Conservation (phyloP, 1,140 invertebrate species). For the Drosophila nasuta region DNA sequence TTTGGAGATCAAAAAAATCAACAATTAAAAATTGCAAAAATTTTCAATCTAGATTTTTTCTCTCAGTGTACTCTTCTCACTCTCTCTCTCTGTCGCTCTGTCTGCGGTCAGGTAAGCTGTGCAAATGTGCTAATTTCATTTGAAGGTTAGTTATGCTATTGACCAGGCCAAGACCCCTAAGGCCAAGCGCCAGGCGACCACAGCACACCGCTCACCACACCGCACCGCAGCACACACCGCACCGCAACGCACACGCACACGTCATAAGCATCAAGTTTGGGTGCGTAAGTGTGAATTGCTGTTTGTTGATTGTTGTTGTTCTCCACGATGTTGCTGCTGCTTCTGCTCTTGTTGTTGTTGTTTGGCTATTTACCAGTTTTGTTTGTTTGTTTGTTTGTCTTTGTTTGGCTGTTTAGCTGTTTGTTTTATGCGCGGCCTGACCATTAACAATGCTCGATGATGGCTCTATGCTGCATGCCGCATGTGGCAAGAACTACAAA, state of each 20-base stretch:
- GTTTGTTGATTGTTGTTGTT: constrained; percentile 66
- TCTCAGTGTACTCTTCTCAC: not conserved
- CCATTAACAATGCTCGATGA: constrained; percentile 70
- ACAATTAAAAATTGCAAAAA: no score
- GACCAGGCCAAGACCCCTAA: constrained; percentile 51
- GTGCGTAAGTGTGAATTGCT: constrained; percentile 81
- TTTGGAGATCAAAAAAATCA: no score
- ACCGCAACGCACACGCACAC: constrained; percentile 47
- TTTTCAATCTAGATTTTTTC: no score
- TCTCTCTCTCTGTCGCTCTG: not conserved
- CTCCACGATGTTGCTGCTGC: no score
- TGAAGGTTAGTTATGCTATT: constrained; percentile 80
- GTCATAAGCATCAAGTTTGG: constrained; percentile 70
- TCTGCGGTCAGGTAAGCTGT: constrained; percentile 72
- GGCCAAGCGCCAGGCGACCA: constrained; percentile 9
- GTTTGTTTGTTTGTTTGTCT: constrained; percentile 46
- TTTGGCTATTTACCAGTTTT: constrained; percentile 47
- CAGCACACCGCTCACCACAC: constrained; percentile 33
- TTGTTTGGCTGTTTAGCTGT: constrained; percentile 58
- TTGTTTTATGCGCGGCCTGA: constrained; percentile 64
- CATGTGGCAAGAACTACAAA: constrained; percentile 41
- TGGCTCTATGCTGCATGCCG: constrained; percentile 61
- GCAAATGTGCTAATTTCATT: constrained; percentile 80
- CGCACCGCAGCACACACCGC: constrained; percentile 23
- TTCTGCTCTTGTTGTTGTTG: constrained; percentile 31